phyloP scores from a whole-genome alignment of 2,888 invertebrate genomes.

The Salticus scenicus region DNA sequence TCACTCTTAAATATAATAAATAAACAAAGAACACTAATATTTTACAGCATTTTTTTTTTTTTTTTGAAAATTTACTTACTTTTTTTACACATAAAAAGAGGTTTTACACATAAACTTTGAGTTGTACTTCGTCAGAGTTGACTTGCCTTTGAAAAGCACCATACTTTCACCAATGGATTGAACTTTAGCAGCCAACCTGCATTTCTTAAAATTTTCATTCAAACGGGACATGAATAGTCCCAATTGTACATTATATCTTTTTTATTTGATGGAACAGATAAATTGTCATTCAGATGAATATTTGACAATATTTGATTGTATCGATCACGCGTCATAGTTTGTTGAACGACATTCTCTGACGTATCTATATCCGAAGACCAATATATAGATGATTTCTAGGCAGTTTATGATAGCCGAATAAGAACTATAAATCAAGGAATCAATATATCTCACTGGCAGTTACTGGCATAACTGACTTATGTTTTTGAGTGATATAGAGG shows the following conservation, averaged over 20 bases:
- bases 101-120: too few species aligned
- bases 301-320: constrained; percentile 23
- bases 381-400: too few species aligned
- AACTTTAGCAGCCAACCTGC: neutral
- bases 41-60: too few species aligned
- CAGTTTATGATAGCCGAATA: too few species aligned
- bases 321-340: constrained; percentile 23
- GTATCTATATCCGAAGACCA: too few species aligned
- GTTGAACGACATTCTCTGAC: constrained; percentile 5
- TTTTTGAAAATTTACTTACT: too few species aligned
- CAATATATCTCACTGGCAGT: constrained; percentile 21
- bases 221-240: neutral
- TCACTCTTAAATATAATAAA: too few species aligned
- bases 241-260: neutral
- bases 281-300: neutral
- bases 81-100: too few species aligned
- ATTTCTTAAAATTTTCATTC: constrained; percentile 8
- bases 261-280: neutral
- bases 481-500: neutral
- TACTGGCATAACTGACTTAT: neutral
- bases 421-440: constrained; percentile 19
- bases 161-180: constrained; percentile 19
- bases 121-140: neutral
- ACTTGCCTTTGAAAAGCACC: constrained; percentile 4
- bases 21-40: too few species aligned